Conservation (phyloP, 2,888 invertebrate genomes). For the Stegophylla sp. region DNA sequence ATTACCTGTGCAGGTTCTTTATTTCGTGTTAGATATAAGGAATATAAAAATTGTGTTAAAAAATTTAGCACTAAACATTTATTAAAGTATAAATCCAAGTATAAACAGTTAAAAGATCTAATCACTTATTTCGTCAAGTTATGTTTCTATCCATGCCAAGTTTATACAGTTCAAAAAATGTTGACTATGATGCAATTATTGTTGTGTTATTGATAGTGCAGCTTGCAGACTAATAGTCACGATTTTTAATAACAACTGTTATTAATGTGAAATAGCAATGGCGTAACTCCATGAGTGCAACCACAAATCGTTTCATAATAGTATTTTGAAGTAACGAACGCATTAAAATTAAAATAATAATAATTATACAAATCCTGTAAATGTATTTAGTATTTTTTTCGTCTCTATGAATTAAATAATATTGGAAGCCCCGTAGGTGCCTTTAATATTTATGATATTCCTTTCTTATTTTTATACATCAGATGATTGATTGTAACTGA, state of each 20-base stretch:
- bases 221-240: conserved; percentile 22
- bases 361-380: not conserved
- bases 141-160: conserved; percentile 27
- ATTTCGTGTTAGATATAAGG: too few species aligned
- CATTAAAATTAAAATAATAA: too few species aligned
- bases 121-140: not conserved
- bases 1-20: too few species aligned
- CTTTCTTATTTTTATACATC: too few species aligned
- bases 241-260: conserved; percentile 21
- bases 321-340: too few species aligned
- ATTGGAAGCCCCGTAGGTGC: too few species aligned
- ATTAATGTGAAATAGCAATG: conserved; percentile 18
- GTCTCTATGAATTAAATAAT: too few species aligned
- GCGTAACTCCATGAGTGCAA: not conserved
- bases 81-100: not conserved
- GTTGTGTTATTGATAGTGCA: conserved; percentile 5
- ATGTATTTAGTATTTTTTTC: too few species aligned
- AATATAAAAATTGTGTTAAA: too few species aligned
- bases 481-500: too few species aligned
- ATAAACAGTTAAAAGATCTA: not conserved
- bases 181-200: conserved; percentile 20
- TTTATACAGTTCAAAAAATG: conserved; percentile 26
- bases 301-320: not conserved
- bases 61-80: too few species aligned
- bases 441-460: too few species aligned